Evolutionary conservation across 2,113 vertebrate genomes (phyloP).

Genomic region (Urocynchramus pylzowi): DNA sequence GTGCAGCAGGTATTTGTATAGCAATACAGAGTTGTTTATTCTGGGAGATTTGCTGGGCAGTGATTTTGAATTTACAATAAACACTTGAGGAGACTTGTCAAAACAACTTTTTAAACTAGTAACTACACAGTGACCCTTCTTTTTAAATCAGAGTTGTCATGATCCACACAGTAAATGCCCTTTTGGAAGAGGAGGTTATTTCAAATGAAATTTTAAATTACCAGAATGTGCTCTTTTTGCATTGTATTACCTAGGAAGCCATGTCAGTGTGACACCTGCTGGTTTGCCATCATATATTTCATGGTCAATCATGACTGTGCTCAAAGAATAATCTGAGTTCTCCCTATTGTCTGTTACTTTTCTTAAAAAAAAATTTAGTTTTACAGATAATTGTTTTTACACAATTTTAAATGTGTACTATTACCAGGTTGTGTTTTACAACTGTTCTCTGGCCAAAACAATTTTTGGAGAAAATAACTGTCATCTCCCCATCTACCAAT

Average conservation of each 20-base stretch:
- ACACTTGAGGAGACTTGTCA: neutral
- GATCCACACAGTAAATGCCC: neutral
- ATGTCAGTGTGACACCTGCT: neutral
- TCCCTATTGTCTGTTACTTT: neutral
- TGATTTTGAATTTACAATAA: neutral
- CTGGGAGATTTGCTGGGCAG: neutral
- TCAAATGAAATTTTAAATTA: neutral
- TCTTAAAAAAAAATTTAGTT: neutral
- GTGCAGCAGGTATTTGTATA: neutral
- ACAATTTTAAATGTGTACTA: neutral
- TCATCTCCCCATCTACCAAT: neutral
- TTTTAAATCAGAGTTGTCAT: neutral
- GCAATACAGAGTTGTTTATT: neutral
- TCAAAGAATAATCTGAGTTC: neutral
- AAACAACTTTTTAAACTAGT: neutral
- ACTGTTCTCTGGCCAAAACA: neutral
- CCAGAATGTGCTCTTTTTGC: neutral
- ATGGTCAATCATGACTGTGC: neutral
- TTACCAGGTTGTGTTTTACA: neutral
- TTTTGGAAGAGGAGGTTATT: neutral
- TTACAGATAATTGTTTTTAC: neutral
- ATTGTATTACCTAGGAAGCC: neutral
- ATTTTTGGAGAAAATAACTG: neutral
- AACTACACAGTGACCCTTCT: neutral
- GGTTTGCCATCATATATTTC: neutral